phyloP scores from a whole-genome alignment of 2,797 vertebrate genomes.

The Pampus argenteus region DNA sequence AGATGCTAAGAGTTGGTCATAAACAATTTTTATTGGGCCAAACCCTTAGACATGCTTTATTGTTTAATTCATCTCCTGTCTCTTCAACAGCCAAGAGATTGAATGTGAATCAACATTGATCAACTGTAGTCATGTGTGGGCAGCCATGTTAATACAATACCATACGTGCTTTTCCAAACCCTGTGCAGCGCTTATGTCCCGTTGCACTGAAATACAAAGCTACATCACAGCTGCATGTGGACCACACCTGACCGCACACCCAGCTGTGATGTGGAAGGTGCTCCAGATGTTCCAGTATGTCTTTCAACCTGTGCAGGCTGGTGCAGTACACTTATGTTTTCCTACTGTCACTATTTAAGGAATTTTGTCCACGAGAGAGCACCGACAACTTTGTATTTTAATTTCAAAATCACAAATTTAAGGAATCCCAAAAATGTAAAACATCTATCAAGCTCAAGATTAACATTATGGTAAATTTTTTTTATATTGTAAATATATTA shows the following conservation, averaged over 20 bases:
- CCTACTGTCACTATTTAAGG: not conserved
- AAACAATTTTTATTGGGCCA: not conserved
- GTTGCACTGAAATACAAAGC: not conserved
- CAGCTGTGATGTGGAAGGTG: not conserved
- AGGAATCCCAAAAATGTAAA: not conserved
- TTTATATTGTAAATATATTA: too few species aligned
- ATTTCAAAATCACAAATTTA: not conserved
- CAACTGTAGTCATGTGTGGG: not conserved
- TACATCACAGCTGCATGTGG: not conserved
- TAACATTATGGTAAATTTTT: too few species aligned
- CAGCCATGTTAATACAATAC: not conserved
- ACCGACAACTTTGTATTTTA: too few species aligned
- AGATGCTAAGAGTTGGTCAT: slow-evolving; percentile 13
- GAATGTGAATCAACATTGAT: not conserved
- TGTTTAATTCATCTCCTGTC: not conserved
- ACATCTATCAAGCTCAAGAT: not conserved
- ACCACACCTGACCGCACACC: not conserved
- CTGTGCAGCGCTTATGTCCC: not conserved
- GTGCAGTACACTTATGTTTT: not conserved
- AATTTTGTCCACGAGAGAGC: not conserved
- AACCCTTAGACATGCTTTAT: not conserved
- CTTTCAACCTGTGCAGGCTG: not conserved
- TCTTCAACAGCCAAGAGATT: not conserved
- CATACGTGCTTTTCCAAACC: not conserved
- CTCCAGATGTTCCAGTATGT: not conserved